Percentiles rank a stretch among this genome's conserved stretches.
These are phyloP conservation scores for Amblyjoppa proteus DNA, from an alignment of 2,888 invertebrate species.

Conservation along the genomic window DNA sequence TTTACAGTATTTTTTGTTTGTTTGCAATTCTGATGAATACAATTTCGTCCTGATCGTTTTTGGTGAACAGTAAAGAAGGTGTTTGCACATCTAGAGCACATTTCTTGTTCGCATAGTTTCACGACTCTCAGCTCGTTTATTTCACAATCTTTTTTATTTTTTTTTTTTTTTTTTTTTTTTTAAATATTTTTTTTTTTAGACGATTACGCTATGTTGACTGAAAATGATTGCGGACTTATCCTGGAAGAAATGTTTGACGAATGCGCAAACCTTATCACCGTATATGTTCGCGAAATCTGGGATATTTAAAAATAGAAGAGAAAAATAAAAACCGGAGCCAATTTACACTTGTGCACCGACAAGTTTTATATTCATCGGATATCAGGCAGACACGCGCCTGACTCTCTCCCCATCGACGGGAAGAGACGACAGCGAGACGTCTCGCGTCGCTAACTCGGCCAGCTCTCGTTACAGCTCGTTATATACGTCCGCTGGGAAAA, in stretches of 20 bases:
- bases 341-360: slow-evolving; percentile 52
- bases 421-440: slow-evolving; percentile 48
- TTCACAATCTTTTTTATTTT: neutral
- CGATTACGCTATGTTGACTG: neutral
- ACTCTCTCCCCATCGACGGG: slow-evolving; percentile 60
- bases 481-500: slow-evolving; percentile 63
- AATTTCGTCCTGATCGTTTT: neutral
- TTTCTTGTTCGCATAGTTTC: neutral
- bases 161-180: neutral
- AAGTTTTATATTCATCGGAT: slow-evolving; percentile 53
- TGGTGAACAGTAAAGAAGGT: neutral
- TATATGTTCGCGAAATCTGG: neutral
- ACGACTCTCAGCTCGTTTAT: neutral
- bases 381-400: slow-evolving; percentile 39
- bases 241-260: neutral
- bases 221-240: neutral
- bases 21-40: neutral
- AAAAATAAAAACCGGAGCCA: slow-evolving; percentile 4
- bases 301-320: neutral
- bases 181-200: neutral
- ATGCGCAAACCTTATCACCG: neutral
- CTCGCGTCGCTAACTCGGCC: slow-evolving; percentile 47
- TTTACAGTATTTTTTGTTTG: neutral
- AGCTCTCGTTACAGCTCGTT: slow-evolving; percentile 57
- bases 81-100: neutral